Base-by-base conservation (phyloP, 2,888 invertebrate genomes). In the Abrostola triplasia region DNA sequence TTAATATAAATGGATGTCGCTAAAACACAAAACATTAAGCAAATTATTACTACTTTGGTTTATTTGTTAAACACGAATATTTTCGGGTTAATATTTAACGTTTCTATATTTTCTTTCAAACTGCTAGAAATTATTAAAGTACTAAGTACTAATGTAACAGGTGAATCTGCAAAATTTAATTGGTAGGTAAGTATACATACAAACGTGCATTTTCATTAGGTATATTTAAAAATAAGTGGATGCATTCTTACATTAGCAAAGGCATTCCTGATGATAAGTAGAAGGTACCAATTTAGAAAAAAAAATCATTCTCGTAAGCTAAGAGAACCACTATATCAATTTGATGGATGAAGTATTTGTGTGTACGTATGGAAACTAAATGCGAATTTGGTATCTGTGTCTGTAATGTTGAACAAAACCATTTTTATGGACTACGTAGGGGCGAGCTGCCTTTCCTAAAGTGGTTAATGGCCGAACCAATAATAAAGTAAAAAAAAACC, bases 271-370 rank as follows among this genome's bases (percentile, higher is more conserved):
- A 74, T 71, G 64, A 65, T 58, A 77, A 44, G 44, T 47, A 13
- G 47, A 62, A 64, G 35, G 54, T 44, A 56, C 59, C 42, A 53
- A 49, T 60, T 70, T 44, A 51, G 52, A 68, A 77, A 66, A 11
- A 65, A 76, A 76, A 73, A 55, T 59, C 77, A 79, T 79, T 76
- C 67, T 49, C 66, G 60, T 49, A 71, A 69, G 61, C 73, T 67
- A 67, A 60, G 49, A 49, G 70, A 47, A 44, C 42, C 65, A 63
- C 52, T 59, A 78, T 69, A 24, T 58, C 50, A 70, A 50, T 54
- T 65, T 42, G 40, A 73, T 78, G 79, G 12, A 73, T 77, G 77
- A 73, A 57, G 57, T 60, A 63, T 56, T 66, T n/a, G 56, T 64
- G 64, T 52, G 59, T 63, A 50, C 36, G 59, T 68, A 65, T 71